phyloP scores from a whole-genome alignment of 2,797 vertebrate genomes.

The Jordanella pulchra region DNA sequence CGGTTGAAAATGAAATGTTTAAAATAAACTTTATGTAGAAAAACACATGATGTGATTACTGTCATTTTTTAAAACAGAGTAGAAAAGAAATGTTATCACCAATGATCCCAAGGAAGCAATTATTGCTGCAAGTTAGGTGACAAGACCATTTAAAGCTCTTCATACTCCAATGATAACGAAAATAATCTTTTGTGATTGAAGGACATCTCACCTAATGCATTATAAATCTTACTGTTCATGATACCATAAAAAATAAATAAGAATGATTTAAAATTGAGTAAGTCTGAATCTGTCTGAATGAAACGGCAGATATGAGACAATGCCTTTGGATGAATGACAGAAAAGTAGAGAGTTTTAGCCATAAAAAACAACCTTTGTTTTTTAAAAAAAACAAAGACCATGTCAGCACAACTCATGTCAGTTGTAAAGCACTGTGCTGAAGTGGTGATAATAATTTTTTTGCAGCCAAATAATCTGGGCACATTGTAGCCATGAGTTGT shows the following conservation, averaged over 20 bases:
- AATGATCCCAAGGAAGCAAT: not conserved
- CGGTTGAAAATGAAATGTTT: not conserved
- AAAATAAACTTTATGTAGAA: not conserved
- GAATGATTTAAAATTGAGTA: not conserved
- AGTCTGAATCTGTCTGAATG: not conserved
- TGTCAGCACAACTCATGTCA: not conserved
- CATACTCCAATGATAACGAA: no score
- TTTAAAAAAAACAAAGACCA: not conserved
- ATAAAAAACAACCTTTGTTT: not conserved
- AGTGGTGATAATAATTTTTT: not conserved
- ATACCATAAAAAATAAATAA: not conserved
- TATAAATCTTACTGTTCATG: not conserved
- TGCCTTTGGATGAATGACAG: not conserved
- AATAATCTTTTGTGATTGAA: no score
- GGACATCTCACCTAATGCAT: not conserved
- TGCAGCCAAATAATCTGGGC: not conserved
- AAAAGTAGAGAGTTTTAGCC: not conserved
- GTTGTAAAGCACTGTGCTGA: not conserved
- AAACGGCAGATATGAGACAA: not conserved
- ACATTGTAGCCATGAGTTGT: no score
- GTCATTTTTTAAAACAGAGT: not conserved
- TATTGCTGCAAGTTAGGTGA: not conserved
- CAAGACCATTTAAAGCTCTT: not conserved
- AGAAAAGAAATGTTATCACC: not conserved
- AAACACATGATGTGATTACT: not conserved